Conservation (phyloP, 1,140 invertebrate species). For the Brachionus koreanus region DNA sequence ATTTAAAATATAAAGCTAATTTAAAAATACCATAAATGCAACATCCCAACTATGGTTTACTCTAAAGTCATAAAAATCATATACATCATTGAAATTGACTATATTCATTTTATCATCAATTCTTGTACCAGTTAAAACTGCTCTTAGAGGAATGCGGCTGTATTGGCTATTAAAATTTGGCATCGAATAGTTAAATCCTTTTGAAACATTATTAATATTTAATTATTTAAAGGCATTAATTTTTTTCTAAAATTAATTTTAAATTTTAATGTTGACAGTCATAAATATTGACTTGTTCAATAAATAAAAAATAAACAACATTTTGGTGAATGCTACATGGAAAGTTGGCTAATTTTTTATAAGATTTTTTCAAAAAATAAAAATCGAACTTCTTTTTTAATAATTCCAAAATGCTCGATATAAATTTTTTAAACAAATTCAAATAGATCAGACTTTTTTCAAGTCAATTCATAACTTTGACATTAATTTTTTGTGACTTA, state of each 20-base stretch:
- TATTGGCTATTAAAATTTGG: background rate
- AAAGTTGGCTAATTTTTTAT: no score
- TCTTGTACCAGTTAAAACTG: slow-evolving; percentile 1
- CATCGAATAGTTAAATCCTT: slow-evolving; percentile 3
- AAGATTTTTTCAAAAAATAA: no score
- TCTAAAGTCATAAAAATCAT: slow-evolving; percentile 43
- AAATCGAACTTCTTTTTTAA: no score
- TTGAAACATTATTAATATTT: background rate
- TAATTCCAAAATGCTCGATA: no score
- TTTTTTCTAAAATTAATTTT: background rate
- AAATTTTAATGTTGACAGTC: no score
- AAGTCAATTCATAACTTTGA: no score
- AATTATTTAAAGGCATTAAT: background rate
- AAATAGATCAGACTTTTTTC: no score
- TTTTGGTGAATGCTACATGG: no score
- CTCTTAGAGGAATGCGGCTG: slow-evolving; percentile 2
- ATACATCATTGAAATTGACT: background rate
- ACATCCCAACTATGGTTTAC: background rate
- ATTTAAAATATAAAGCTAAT: background rate
- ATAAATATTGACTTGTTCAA: no score
- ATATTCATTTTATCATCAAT: background rate
- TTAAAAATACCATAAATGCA: slow-evolving; percentile 1
- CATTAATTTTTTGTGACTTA: no score
- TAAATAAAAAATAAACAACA: no score
- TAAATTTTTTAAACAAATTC: no score